Base-by-base conservation (phyloP, 2,888 invertebrate genomes). In the Miltochrista miniata region DNA sequence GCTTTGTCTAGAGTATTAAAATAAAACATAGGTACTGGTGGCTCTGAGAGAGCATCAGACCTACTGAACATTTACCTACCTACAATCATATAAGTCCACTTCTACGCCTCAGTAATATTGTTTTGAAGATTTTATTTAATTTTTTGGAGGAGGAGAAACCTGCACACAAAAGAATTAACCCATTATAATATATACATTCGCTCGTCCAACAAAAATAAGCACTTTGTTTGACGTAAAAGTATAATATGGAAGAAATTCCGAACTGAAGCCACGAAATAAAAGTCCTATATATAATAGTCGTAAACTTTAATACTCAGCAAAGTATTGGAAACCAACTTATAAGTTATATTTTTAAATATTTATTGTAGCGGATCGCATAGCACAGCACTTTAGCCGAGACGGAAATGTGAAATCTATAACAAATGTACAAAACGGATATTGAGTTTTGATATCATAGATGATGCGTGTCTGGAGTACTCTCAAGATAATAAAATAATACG, bases 401-500 rank as follows among this genome's bases (percentile, higher is more conserved):
- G 81, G 80, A 84, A 83, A 85, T 83, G 77, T 81, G 76, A 81
- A 84, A 84, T 84, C 81, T 81, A 80, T 83, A 83, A 81, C 79
- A 82, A 83, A 83, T 81, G 79, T 82, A 82, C 81, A 70, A 76
- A 72, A 79, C 76, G 80, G 78, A 85, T 85, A 87, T 88, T 82
- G 87, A 83, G 83, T 85, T 87, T 83, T 86, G 82, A 88, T 85
- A 82, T 84, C 84, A 76, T 62, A 79, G 76, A 79, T 72, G 79
- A 81, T 78, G 79, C 79, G 80, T 81, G 79, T 76, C 78, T 81
- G 68, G 64, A 73, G 73, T 72, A 81, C 81, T 82, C 79, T 77
- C 75, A 70, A 72, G 72, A 77, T 86, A 81, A 82, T 87, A 86
- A 85, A 85, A 85, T 83, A 83, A 83, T 78, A 82, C 71, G 70